These are phyloP conservation scores for Arothron firmamentum DNA, from an alignment of 2,113 vertebrate genomes.

Conservation along the genomic window DNA sequence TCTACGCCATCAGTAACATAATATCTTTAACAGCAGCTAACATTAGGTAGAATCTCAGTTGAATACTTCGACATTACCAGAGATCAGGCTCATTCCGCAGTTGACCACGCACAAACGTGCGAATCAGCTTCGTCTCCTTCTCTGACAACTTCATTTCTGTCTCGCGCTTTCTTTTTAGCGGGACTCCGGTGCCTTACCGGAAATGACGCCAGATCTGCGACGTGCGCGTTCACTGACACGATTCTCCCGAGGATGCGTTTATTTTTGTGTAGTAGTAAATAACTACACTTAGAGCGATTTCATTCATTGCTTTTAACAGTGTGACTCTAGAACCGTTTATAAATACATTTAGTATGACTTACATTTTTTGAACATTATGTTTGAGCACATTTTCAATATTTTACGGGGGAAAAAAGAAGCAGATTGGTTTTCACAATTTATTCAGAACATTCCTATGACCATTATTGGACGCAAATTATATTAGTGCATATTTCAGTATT, in stretches of 20 bases:
- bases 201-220: conserved; percentile 8
- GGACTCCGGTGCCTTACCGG: not conserved
- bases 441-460: conserved; percentile 57
- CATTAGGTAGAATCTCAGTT: too few species aligned
- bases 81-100: conserved; percentile 58
- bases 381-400: not conserved
- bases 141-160: conserved; percentile 23
- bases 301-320: too few species aligned
- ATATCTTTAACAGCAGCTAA: too few species aligned
- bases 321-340: not conserved
- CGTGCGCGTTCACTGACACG: not conserved
- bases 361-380: too few species aligned
- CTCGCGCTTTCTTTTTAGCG: not conserved
- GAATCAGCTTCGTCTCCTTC: conserved; percentile 18
- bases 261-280: too few species aligned
- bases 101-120: conserved; percentile 54
- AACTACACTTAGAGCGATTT: too few species aligned
- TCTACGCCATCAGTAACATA: too few species aligned
- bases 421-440: conserved; percentile 49
- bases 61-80: conserved; percentile 25
- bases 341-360: too few species aligned
- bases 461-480: conserved; percentile 52
- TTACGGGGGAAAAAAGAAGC: not conserved
- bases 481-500: conserved; percentile 63
- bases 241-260: too few species aligned